These are phyloP conservation scores for Drosophila kuntzei DNA, from an alignment of 2,888 invertebrate species.

Conservation along the genomic window DNA sequence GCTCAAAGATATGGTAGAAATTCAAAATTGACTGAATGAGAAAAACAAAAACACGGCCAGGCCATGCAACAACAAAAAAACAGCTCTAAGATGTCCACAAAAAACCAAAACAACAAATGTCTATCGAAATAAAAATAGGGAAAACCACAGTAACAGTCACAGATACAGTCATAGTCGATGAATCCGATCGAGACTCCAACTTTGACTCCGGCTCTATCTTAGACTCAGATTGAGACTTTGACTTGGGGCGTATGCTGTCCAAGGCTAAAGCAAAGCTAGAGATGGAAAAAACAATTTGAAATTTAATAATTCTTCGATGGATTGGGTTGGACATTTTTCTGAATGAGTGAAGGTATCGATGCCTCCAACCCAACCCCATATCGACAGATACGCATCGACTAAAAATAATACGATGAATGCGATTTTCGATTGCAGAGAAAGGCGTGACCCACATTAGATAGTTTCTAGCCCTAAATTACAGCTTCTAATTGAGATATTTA, in stretches of 20 bases:
- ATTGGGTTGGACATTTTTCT: constrained; percentile 59
- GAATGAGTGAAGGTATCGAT: constrained; percentile 47
- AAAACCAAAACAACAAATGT: constrained; percentile 32
- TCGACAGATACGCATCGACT: constrained; percentile 46
- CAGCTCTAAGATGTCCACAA: constrained; percentile 23
- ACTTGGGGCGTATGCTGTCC: constrained; percentile 62
- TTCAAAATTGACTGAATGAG: constrained; percentile 60
- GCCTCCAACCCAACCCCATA: constrained; percentile 9
- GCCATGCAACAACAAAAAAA: constrained; percentile 44
- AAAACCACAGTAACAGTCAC: constrained; percentile 21
- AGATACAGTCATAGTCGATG: constrained; percentile 26
- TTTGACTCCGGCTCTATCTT: constrained; percentile 8
- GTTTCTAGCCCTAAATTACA: constrained; percentile 59
- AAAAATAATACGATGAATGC: constrained; percentile 48
- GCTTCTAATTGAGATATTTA: constrained; percentile 78
- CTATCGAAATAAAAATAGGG: constrained; percentile 30
- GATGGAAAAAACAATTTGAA: constrained; percentile 54
- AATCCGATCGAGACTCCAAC: constrained; percentile 20
- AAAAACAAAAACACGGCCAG: constrained; percentile 20
- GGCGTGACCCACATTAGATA: constrained; percentile 69
- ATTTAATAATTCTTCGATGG: constrained; percentile 71
- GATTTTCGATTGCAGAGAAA: constrained; percentile 65
- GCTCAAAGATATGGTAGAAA: constrained; percentile 61
- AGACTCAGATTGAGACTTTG: constrained; percentile 13
- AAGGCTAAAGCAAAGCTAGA: constrained; percentile 29